phyloP scores from a whole-genome alignment of 2,797 vertebrate genomes.

The Sebastes wilsoni region DNA sequence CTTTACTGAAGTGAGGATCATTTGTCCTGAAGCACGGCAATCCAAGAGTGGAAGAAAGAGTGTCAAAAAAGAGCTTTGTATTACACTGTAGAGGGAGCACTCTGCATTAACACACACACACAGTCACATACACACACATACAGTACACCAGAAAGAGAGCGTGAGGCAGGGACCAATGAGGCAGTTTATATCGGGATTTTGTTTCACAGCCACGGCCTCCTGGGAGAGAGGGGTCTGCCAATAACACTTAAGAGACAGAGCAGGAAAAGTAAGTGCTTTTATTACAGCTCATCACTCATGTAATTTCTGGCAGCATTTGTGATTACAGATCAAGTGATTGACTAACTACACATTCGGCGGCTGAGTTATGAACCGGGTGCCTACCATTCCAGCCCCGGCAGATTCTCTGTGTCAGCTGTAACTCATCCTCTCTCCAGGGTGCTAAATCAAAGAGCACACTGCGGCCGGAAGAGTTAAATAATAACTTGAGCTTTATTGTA shows the following conservation, averaged over 20 bases:
- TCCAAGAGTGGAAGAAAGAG: constrained; percentile 62
- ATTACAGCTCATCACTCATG: constrained; percentile 94
- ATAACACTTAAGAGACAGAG: constrained; percentile 88
- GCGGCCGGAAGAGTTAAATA: constrained; percentile 83
- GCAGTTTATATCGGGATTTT: constrained; percentile 85
- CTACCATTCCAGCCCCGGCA: constrained; percentile 76
- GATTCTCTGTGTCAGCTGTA: constrained; percentile 82
- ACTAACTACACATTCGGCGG: constrained; percentile 94
- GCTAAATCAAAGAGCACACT: constrained; percentile 80
- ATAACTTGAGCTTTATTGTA: constrained; percentile 82
- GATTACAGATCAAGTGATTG: constrained; percentile 99
- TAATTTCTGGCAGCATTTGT: constrained; percentile 95
- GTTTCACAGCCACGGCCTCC: constrained; percentile 83
- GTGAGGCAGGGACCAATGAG: constrained; percentile 82
- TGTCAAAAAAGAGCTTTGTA: constrained; percentile 75
- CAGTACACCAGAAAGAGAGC: constrained; percentile 64
- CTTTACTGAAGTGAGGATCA: constrained; percentile 66
- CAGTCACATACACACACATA: constrained; percentile 41
- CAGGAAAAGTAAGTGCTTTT: constrained; percentile 90
- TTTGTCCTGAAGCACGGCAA: constrained; percentile 71
- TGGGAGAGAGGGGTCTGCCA: constrained; percentile 85
- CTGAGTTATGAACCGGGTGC: constrained; percentile 91
- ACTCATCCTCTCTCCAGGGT: constrained; percentile 75
- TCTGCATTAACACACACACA: constrained; percentile 49
- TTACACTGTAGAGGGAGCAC: constrained; percentile 51